Percentiles rank a stretch among this genome's conserved stretches.
Conservation (phyloP, 2,888 invertebrate species). For the Meiosimyza platycephala region DNA sequence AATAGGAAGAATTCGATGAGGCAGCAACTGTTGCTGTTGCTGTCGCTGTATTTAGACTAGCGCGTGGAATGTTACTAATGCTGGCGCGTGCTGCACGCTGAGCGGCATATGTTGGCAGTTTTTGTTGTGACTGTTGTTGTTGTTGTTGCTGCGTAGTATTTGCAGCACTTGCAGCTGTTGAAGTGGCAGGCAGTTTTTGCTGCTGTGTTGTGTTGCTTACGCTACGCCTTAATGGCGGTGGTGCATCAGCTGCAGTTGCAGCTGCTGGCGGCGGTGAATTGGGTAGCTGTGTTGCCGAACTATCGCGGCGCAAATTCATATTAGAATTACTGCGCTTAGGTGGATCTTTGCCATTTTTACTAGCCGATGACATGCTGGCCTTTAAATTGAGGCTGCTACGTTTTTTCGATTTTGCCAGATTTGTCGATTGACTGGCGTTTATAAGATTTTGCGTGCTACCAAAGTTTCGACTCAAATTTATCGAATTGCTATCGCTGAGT, state of each 20-base stretch:
- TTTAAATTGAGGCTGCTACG: constrained; percentile 66
- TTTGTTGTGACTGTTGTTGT: constrained; percentile 36
- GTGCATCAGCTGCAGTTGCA: not conserved
- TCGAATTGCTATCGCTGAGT: constrained; percentile 53
- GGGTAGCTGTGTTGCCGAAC: constrained; percentile 49
- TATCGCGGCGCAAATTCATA: constrained; percentile 62
- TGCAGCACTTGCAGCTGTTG: constrained; percentile 30
- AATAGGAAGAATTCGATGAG: constrained; percentile 19
- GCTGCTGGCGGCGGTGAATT: constrained; percentile 34
- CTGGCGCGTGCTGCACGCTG: constrained; percentile 57
- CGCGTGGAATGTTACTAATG: constrained; percentile 66
- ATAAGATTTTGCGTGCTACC: constrained; percentile 67
- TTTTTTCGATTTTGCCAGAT: constrained; percentile 65
- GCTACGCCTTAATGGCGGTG: constrained; percentile 45
- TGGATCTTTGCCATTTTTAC: constrained; percentile 57
- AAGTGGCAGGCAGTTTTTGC: constrained; percentile 42
- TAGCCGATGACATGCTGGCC: constrained; percentile 47
- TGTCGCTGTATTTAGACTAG: constrained; percentile 58
- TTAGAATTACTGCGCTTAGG: constrained; percentile 63
- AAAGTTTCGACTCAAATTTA: constrained; percentile 63
- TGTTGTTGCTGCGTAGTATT: constrained; percentile 30
- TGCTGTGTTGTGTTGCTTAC: constrained; percentile 48
- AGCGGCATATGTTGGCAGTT: constrained; percentile 47
- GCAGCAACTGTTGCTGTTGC: constrained; percentile 38
- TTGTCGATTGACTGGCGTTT: constrained; percentile 58